A percentile compares a stretch with the other conserved stretches of the same genome.
phyloP scores from a whole-genome alignment of 2,797 vertebrate species.

The Schizopygopsis pylzovi region DNA sequence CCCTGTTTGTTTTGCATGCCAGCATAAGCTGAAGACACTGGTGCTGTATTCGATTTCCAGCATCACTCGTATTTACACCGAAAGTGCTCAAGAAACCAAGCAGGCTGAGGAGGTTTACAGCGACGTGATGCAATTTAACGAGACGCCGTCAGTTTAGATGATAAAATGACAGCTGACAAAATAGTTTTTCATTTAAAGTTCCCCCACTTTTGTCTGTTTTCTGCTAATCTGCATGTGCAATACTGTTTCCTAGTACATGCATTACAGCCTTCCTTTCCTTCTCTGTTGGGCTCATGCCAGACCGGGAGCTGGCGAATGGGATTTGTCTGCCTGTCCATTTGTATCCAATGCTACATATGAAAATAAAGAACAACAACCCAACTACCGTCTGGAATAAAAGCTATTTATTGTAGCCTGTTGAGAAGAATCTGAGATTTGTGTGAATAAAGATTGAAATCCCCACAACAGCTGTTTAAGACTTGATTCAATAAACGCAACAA shows the following conservation, averaged over 20 bases:
- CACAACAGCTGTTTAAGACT: constrained; percentile 22
- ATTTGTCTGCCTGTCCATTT: constrained; percentile 56
- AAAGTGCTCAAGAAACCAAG: background rate
- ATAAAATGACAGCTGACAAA: background rate
- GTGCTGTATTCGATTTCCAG: constrained; percentile 15
- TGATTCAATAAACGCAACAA: constrained; percentile 14
- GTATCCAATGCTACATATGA: constrained; percentile 46
- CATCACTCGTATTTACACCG: background rate
- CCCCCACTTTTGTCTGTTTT: constrained; percentile 11
- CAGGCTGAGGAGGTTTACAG: background rate
- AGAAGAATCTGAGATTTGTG: constrained; percentile 66
- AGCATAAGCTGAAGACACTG: constrained; percentile 14
- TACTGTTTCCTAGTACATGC: constrained; percentile 38
- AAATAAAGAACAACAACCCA: constrained; percentile 51
- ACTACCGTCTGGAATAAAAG: constrained; percentile 57
- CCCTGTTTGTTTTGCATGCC: constrained; percentile 35
- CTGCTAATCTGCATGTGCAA: constrained; percentile 36
- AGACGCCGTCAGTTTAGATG: background rate
- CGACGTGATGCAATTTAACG: background rate
- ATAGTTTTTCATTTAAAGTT: background rate
- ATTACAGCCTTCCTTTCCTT: constrained; percentile 9
- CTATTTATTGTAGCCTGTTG: constrained; percentile 77
- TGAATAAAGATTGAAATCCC: constrained; percentile 75
- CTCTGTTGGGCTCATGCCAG: constrained; percentile 31
- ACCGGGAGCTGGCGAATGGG: background rate